Base-by-base conservation (phyloP, 2,113 vertebrate genomes). In the Phycodurus eques region DNA sequence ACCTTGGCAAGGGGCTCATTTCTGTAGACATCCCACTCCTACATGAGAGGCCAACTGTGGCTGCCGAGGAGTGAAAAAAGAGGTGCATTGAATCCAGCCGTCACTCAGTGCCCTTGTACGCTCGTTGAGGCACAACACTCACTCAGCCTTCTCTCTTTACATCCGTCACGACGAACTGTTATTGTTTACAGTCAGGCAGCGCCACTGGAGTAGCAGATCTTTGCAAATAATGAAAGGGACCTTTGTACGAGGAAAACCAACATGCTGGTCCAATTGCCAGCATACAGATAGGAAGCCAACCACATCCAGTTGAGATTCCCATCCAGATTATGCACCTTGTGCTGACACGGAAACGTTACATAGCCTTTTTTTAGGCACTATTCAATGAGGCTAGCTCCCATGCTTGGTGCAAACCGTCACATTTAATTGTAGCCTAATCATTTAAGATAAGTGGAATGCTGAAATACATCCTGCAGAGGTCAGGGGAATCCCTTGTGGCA, bases 141-240 rank as follows among this genome's bases (percentile, higher is more conserved):
- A 57, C 82, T 70, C 68, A 59, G 60, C 68, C 47, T 66, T 61
- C 63, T 73, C 61, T 56, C 71, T 83, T 83, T 80, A 56, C 76
- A 79, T 83, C 81, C 71, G 68, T 83, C 77, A 83, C 59, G 7
- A 61, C 13, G 49, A 71, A 79, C 81, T 56, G 59, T 67, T 14
- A 49, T 84, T 87, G 83, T 89, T 87, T 83, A 78, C 59, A 5
- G 72, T 84, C 68, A 61, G 67, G 71, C 78, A 88, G 77, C 73
- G 64, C 85, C 85, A 77, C 85, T 74, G 68, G 76, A 85, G 71
- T 61, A 53, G 75, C 73, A 72, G 77, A 81, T 82, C 73, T 79
- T 81, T 76, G 67, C 70, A 66, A 60, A 80, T 60, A 62, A 81
- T 84, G 82, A 84, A 90, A 85, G 65, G 57, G 33, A 65, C 74